Base-by-base conservation (phyloP, 2,113 vertebrate genomes). In the Ibidorhyncha struthersii region DNA sequence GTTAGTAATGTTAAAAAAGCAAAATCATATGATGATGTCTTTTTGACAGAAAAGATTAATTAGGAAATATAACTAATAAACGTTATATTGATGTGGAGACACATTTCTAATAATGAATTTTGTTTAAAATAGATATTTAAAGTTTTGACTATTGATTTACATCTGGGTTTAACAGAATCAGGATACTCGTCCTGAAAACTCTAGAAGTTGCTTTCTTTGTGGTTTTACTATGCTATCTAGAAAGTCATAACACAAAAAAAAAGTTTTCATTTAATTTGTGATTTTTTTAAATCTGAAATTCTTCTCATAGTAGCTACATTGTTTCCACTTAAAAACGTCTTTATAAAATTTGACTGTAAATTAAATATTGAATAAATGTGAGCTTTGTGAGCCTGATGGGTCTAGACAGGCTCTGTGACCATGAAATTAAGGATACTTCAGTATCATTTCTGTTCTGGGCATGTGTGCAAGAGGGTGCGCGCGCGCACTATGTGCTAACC, bases 271-370 rank as follows among this genome's bases (percentile, higher is more conserved):
- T 81, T 67, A 96, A 88, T 93, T 85, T 94, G 90, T 91, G 86
- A 45, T 32, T 5, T 61, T 89, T 90, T 40, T 89, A 89, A 34
- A 19, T 47, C 41, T 52, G 13, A 80, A 83, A 59, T 70, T 74
- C 34, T 70, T 52, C 77, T 92, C 93, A 47, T 36, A 90, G 74
- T 83, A 96, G 81, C 89, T 97, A 71, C 5, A 41, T 82, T 94
- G 21, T 55, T 98, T 97, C 91, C 45, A 92, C 78, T 86, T 96
- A 71, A 85, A 97, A 95, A 58, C 52, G 32, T 88, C 80, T 86
- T 96, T 90, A 97, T 91, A 88, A 96, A 96, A 97, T 95, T 81
- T 94, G 82, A 89, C 96, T 88, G 82, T 93, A 97, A 98, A 97
- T 72, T 96, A 84, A 94, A 96, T 86, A 93, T 89, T 96, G 90